Percentiles rank a stretch among this genome's conserved stretches.
phyloP scores from a whole-genome alignment of 1,140 invertebrate genomes.

The Neodiprion pinetum region DNA sequence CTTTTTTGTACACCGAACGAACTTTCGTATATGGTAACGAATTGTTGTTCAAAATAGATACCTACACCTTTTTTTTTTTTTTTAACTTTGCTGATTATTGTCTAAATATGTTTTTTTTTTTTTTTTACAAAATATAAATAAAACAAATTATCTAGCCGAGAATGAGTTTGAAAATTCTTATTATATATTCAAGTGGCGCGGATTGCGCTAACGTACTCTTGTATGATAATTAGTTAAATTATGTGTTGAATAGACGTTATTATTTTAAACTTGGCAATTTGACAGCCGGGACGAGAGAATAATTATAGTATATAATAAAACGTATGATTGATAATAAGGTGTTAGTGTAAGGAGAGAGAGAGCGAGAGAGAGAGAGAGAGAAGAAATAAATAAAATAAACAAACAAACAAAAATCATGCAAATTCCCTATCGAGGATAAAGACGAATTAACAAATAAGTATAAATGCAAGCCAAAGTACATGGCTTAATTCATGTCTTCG shows the following conservation, averaged over 20 bases:
- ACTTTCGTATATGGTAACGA: too few relatives aligned
- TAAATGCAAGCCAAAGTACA: background rate
- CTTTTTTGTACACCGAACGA: too few relatives aligned
- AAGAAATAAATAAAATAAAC: slow-evolving; percentile 13
- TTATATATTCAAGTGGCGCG: background rate
- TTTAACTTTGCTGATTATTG: too few relatives aligned
- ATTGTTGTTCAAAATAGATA: too few relatives aligned
- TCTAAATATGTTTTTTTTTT: too few relatives aligned
- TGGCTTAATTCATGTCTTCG: slow-evolving; percentile 3
- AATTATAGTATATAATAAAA: background rate
- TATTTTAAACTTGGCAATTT: too few relatives aligned
- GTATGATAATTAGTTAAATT: too few relatives aligned
- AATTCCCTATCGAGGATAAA: background rate
- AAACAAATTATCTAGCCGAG: background rate
- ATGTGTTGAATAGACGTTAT: too few relatives aligned
- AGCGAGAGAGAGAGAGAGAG: slow-evolving; percentile 12
- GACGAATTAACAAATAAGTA: background rate
- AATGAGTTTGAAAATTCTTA: background rate
- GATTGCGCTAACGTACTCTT: background rate
- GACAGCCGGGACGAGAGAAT: background rate
- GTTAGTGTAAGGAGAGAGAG: slow-evolving; percentile 20
- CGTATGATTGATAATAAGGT: background rate
- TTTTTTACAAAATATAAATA: background rate
- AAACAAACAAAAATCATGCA: background rate
- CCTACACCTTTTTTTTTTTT: too few relatives aligned